These are phyloP conservation scores for Busseola fusca DNA, from an alignment of 2,888 invertebrate species.

Conservation along the genomic window DNA sequence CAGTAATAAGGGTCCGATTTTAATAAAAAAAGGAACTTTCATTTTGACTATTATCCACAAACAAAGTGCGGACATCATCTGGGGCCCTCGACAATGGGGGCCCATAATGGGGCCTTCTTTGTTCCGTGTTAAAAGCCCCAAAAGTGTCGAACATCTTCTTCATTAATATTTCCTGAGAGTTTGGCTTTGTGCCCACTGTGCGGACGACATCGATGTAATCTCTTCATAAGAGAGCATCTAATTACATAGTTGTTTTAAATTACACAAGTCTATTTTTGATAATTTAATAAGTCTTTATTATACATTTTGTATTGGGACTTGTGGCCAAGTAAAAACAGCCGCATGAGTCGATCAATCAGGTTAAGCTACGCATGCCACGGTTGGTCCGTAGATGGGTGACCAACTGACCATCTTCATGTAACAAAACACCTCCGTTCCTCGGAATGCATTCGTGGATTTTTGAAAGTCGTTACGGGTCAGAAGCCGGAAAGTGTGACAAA, in stretches of 20 bases:
- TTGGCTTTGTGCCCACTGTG: constrained; percentile 44
- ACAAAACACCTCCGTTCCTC: too few species aligned
- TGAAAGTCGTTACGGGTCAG: too few species aligned
- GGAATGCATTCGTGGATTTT: too few species aligned
- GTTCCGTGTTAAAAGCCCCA: constrained; percentile 76
- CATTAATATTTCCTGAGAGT: constrained; percentile 76
- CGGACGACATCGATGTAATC: constrained; percentile 61
- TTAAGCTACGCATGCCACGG: too few species aligned
- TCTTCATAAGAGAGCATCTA: constrained; percentile 41
- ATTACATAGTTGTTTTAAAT: constrained; percentile 38
- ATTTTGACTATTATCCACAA: constrained; percentile 67
- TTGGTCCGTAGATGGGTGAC: too few species aligned
- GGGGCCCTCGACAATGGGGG: constrained; percentile 64
- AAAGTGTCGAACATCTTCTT: constrained; percentile 82
- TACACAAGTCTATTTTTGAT: constrained; percentile 16
- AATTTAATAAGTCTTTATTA: background rate
- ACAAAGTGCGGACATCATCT: constrained; percentile 75
- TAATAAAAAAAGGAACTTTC: constrained; percentile 66
- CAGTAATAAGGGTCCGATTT: constrained; percentile 80
- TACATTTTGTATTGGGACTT: background rate
- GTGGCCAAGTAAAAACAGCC: too few species aligned
- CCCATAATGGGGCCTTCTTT: constrained; percentile 71
- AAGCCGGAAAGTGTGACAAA: too few species aligned
- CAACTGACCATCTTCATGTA: too few species aligned
- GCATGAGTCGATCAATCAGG: too few species aligned